Evolutionary conservation across 2,888 invertebrate genomes (phyloP).

Genomic region (Azorinus chamasolen): DNA sequence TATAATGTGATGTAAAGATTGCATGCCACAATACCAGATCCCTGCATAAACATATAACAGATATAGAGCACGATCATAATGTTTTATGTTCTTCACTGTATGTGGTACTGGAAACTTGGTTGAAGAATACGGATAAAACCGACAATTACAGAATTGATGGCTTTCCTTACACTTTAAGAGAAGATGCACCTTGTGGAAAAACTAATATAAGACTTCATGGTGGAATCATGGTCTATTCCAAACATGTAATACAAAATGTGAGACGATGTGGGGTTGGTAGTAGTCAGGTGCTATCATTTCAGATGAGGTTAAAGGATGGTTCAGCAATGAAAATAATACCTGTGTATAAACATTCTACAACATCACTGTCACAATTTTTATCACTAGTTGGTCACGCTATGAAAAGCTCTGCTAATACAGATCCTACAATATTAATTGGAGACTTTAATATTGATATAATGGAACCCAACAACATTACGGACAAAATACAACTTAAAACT

Average conservation of each 20-base stretch:
- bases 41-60: constrained; percentile 23
- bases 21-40: constrained; percentile 22
- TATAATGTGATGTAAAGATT: constrained; percentile 8
- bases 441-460: too few species aligned
- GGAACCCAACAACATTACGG: too few species aligned
- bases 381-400: too few species aligned
- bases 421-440: too few species aligned
- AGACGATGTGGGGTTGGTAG: too few species aligned
- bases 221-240: neutral
- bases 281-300: too few species aligned
- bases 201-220: neutral
- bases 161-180: neutral
- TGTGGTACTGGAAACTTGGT: constrained; percentile 9
- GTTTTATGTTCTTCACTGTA: neutral
- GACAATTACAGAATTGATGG: neutral
- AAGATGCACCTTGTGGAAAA: neutral
- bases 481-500: too few species aligned
- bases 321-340: too few species aligned
- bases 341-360: too few species aligned
- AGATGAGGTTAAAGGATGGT: too few species aligned
- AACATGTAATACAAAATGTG: neutral
- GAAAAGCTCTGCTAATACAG: too few species aligned
- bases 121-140: neutral
- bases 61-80: constrained; percentile 4
- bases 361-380: too few species aligned